Conservation (phyloP, 2,888 invertebrate genomes). For the Nezara viridula region DNA sequence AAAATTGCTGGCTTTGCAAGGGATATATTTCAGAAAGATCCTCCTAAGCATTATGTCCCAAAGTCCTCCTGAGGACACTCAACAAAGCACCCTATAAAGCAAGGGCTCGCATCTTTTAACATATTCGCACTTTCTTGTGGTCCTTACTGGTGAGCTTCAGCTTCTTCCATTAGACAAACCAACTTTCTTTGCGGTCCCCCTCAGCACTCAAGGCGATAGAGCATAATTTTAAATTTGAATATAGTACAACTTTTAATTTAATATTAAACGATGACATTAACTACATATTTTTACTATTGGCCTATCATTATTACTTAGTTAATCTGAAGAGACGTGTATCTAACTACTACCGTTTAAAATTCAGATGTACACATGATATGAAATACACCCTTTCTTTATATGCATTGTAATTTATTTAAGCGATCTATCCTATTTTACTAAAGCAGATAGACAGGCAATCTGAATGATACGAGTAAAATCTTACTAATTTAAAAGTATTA, state of each 20-base stretch:
- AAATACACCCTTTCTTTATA: too few species aligned
- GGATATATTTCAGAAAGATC: background rate
- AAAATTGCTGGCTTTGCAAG: background rate
- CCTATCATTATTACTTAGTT: too few species aligned
- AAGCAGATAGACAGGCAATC: too few species aligned
- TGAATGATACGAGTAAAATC: too few species aligned
- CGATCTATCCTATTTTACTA: too few species aligned
- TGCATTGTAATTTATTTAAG: too few species aligned
- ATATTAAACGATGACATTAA: background rate
- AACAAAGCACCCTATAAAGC: background rate
- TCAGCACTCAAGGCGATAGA: background rate
- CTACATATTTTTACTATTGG: background rate
- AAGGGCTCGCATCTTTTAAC: background rate
- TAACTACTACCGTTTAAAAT: too few species aligned
- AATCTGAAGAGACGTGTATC: too few species aligned
- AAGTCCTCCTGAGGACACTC: background rate
- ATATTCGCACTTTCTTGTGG: background rate
- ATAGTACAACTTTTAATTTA: background rate
- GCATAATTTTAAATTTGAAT: background rate
- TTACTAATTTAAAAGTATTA: too few species aligned
- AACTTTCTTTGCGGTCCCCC: background rate
- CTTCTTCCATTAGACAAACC: background rate
- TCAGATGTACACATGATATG: too few species aligned
- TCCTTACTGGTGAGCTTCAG: background rate
- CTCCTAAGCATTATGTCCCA: background rate